Conservation (phyloP, 2,113 vertebrate genomes). For the Cercocebus atys region DNA sequence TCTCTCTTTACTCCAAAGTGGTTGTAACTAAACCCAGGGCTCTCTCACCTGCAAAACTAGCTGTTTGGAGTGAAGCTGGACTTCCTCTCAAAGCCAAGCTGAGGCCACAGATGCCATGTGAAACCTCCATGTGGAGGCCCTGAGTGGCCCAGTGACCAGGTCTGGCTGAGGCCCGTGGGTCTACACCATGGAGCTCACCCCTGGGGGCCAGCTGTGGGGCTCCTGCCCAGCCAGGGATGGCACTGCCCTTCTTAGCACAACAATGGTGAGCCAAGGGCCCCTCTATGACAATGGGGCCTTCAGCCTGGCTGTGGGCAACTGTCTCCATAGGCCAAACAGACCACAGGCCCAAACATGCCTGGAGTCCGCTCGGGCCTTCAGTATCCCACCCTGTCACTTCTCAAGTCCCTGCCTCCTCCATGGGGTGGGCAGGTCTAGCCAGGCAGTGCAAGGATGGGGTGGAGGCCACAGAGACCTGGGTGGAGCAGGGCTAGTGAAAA, state of each 20-base stretch:
- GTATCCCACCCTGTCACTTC: neutral
- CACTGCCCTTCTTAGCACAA: neutral
- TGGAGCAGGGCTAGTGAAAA: slow-evolving; percentile 68
- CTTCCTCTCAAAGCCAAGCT: neutral
- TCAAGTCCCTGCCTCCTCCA: neutral
- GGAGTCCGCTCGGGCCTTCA: neutral
- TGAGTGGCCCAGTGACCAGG: neutral
- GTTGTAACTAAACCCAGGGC: neutral
- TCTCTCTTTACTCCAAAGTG: neutral
- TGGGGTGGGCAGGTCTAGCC: slow-evolving; percentile 20
- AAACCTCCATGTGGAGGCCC: neutral
- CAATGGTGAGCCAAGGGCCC: neutral
- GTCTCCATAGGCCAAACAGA: neutral
- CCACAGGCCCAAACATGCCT: neutral
- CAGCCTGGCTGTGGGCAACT: neutral
- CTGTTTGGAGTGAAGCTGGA: neutral
- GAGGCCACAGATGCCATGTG: neutral
- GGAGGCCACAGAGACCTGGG: slow-evolving; percentile 55
- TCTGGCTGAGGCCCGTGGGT: neutral
- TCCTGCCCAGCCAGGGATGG: neutral
- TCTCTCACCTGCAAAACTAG: neutral
- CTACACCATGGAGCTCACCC: neutral
- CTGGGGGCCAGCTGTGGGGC: no score
- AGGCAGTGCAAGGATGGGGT: neutral
- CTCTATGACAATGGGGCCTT: neutral